These are phyloP conservation scores for Petrocephalus schoutedeni DNA, from an alignment of 2,797 vertebrate genomes.

Conservation along the genomic window DNA sequence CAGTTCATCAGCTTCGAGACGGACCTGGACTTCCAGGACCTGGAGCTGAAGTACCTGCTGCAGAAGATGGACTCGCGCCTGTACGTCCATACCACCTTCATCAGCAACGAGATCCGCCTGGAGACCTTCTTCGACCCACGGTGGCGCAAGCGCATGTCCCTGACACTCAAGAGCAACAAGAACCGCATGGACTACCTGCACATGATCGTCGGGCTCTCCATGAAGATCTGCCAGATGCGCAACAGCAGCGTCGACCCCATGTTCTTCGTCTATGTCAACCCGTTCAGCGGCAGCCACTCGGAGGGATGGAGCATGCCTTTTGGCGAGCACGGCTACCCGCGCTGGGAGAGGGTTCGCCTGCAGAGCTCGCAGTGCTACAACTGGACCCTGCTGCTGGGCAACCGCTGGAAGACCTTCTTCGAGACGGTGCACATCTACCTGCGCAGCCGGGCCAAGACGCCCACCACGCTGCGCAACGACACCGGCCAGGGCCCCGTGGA, in stretches of 20 bases:
- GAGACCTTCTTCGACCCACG: constrained; percentile 97
- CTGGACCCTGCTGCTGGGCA: constrained; percentile 94
- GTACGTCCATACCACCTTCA: constrained; percentile 96
- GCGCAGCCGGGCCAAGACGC: constrained; percentile 91
- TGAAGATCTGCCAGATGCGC: constrained; percentile 98
- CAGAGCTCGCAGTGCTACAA: constrained; percentile 97
- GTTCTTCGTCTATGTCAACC: constrained; percentile 98
- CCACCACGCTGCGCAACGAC: constrained; percentile 85
- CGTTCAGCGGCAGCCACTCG: constrained; percentile 95
- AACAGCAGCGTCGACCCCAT: constrained; percentile 97
- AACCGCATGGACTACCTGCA: constrained; percentile 98
- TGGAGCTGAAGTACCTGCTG: constrained; percentile 93
- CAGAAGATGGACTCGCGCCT: constrained; percentile 98
- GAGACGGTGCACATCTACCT: constrained; percentile 99
- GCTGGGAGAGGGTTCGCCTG: constrained; percentile 92
- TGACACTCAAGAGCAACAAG: constrained; percentile 98
- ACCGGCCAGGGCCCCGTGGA: constrained; percentile 93
- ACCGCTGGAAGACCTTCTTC: constrained; percentile 98
- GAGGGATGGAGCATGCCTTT: constrained; percentile 99
- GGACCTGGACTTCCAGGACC: constrained; percentile 95
- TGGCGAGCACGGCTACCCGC: constrained; percentile 90
- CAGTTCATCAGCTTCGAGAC: constrained; percentile 99
- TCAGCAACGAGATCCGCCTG: constrained; percentile 96
- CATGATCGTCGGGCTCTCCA: constrained; percentile 95
- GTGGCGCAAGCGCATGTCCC: constrained; percentile 98